Base-by-base conservation (phyloP, 2,797 vertebrate genomes). In the Cygnus olor region DNA sequence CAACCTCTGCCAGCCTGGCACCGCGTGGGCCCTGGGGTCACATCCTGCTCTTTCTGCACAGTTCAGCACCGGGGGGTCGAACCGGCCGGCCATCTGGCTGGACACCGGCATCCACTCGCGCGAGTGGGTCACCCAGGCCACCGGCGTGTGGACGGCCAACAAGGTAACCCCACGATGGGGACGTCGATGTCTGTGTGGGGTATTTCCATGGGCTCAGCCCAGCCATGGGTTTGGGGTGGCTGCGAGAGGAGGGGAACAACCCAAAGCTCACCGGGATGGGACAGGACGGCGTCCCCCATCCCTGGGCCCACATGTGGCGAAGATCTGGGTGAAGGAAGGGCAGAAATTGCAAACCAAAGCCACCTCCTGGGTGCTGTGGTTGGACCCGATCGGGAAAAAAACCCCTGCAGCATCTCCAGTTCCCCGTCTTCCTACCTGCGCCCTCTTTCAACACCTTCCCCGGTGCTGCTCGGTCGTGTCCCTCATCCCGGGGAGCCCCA, bases 111-210 rank as follows among this genome's bases (percentile, higher is more conserved):
- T 98, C 88, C 98, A 98, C 72, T 91, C 98, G 0, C 93, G 98
- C 36, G 98, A 98, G 78, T 98, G 98, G 98, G 96, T 98, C 96
- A 98, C 98, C 53, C 98, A 97, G 1, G 98, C 98, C 57, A 97
- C 97, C 0, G 97, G 98, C 0, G 30, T 98, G 79, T 98, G 98
- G 98, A 97, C 36, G 0, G 97, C 98, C 63, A 98, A 97, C 91
- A 95, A 98, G 98, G 98, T 98, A 78, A 94, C 42, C 28, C 28
- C 63, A 44, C 9, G 30, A 32, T 30, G 30, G 5, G 19, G 63
- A 22, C 9, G 2, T 30, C 3, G 25, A 9, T 25, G 21, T 65
- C 13, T 19, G 21, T 9, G 28, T 44, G 19, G 13, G 63, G 14
- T 14, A 27, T 27, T 51, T 51, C 51, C 25, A 27, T 27, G 51